Base-by-base conservation (phyloP, 2,797 vertebrate species). In the Schizopygopsis malacanthus region DNA sequence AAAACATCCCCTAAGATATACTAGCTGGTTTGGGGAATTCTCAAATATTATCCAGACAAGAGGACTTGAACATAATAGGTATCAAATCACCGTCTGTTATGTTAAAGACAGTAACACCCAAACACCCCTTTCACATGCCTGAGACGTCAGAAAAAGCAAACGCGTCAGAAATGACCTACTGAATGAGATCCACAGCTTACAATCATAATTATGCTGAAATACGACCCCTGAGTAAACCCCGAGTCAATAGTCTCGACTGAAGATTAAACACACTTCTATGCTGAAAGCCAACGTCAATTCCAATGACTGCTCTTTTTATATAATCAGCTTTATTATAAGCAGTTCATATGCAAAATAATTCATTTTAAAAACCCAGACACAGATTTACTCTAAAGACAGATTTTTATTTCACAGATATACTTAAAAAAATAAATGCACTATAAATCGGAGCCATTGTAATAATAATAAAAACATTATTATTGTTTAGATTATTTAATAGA, bases 31-130 rank as follows among this genome's bases (percentile, higher is more conserved):
- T 78, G 70, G 59, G 61, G 65, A 82, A 79, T 70, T 86, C 77
- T 87, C 71, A 85, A 79, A 81, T 87, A 86, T 88, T 81, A 69
- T 37, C 70, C 41, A 81, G 87, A 84, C 82, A 52, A 82, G 56
- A 77, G 81, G 73, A 87, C 39, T 16, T 9, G 69, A 81, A 69
- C 54, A 85, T 73, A 87, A 85, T n/a, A 67, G 37, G 83, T 67
- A 69, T 54, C 73, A 80, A 37, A 86, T 72, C 54, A 50, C 72
- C 13, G 11, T 85, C 69, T 78, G 79, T 39, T 28, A 25, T 25
- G 25, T 39, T 81, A 25, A 63, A 71, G 47, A 61, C 65, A 75
- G 78, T 15, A 67, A 56, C 41, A 67, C 33, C 59, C 61, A 83
- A 16, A 33, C 69, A 87, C 25, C 25, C 4, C 59, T 56, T 83